Evolutionary conservation across 2,797 vertebrate genomes (phyloP), one percentile per base, ranked within the genome.

Genomic region (Limosa lapponica): DNA sequence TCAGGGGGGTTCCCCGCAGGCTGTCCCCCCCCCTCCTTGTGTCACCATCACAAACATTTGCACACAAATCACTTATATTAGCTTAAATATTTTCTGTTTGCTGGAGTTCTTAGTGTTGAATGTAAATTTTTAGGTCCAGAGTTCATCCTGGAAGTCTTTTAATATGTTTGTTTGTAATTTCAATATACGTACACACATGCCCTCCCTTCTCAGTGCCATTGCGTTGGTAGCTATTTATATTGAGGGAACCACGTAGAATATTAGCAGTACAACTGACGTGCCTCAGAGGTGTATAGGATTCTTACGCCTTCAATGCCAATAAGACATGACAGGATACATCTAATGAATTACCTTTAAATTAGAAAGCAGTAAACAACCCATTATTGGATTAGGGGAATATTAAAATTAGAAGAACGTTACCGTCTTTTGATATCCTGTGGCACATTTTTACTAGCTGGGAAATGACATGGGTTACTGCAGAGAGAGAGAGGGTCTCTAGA

Each of bases 261-360:
- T 74, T 11, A 74, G 79, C 72, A 44, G 22, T 22, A 59, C 34
- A 28, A 25, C 41, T 28, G 74, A 66, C 49, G 3, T 81, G 74
- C 66, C 90, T 89, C 85, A 73, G 94, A 93, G 90, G 64, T 87
- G 48, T 23, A 2, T 37, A 5, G 36, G 77, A 77, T 81, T 82
- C 83, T 94, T 87, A 85, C 0, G 87, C 83, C 48, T 88, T 65
- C 55, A 1, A 22, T 93, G 83, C 82, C 95, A 86, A 79, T 73
- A 95, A 90, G 89, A 95, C 6, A 22, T 93, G 94, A 95, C 93
- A 95, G 91, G 72, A 95, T 87, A 84, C 71, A 57, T 94, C 78
- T 95, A 95, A 97, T 96, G 87, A 95, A 97, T 97, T 97, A 94
- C 94, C 91, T 96, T 96, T 96, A 95, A 97, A 97, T 96, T 93